Conservation (phyloP, 1,140 invertebrate species). For the Eupeodes corollae region DNA sequence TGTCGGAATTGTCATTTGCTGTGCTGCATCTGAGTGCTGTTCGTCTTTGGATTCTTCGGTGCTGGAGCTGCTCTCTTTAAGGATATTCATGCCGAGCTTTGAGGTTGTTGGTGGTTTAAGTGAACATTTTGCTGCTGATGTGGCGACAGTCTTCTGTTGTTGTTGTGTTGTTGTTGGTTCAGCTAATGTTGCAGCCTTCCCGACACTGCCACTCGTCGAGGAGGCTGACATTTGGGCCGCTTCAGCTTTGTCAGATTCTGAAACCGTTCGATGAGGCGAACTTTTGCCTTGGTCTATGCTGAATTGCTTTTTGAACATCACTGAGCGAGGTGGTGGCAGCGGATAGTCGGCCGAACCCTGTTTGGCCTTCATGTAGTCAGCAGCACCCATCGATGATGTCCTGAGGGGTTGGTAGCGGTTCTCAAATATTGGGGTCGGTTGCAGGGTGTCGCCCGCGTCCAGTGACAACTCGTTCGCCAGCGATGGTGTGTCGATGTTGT, state of each 20-base stretch:
- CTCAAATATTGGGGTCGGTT: not conserved
- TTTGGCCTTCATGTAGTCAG: slow-evolving; percentile 19
- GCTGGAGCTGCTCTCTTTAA: slow-evolving; percentile 36
- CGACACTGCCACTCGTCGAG: not conserved
- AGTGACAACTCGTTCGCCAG: slow-evolving; percentile 31
- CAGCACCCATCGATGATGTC: slow-evolving; percentile 28
- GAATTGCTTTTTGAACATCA: slow-evolving; percentile 37
- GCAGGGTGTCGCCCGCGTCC: slow-evolving; percentile 21
- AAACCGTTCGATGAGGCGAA: slow-evolving; percentile 8
- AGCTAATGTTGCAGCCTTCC: not conserved
- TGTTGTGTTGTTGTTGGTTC: not conserved
- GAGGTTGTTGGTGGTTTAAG: slow-evolving; percentile 28
- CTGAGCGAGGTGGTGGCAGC: slow-evolving; percentile 20
- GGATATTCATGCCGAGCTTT: slow-evolving; percentile 30
- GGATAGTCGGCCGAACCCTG: slow-evolving; percentile 7
- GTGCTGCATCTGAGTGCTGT: slow-evolving; percentile 5
- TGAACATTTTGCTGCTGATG: slow-evolving; percentile 4
- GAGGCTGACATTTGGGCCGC: not conserved
- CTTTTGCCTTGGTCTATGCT: slow-evolving; percentile 34
- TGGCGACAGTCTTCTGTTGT: not conserved
- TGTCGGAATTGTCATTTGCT: slow-evolving; percentile 23
- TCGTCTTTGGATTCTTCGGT: slow-evolving; percentile 31
- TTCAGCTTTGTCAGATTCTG: not conserved
- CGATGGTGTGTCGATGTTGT: slow-evolving; percentile 34
- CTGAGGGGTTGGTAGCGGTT: slow-evolving; percentile 29